Percentiles rank a stretch among this genome's conserved stretches.
These are phyloP conservation scores for Pyrrhia umbra DNA, from an alignment of 2,888 invertebrate genomes.

Conservation along the genomic window DNA sequence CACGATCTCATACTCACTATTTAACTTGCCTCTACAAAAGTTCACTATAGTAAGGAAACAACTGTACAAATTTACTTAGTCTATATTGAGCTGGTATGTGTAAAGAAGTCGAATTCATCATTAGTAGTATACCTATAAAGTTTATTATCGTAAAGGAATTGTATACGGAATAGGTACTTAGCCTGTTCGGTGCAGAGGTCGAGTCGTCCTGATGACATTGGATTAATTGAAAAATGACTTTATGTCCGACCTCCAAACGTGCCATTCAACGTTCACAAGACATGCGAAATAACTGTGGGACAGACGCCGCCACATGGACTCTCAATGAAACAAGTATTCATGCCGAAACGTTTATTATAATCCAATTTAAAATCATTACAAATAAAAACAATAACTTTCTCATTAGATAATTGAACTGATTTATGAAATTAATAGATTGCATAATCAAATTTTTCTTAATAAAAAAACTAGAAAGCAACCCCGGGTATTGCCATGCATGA, in stretches of 20 bases:
- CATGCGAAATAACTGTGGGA: slow-evolving; percentile 76
- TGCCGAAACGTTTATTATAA: slow-evolving; percentile 84
- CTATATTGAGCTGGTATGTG: slow-evolving; percentile 61
- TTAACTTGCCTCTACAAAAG: slow-evolving; percentile 59
- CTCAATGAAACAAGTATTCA: slow-evolving; percentile 73
- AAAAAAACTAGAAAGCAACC: slow-evolving; percentile 88
- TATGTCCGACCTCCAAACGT: slow-evolving; percentile 81
- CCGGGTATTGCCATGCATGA: slow-evolving; percentile 88
- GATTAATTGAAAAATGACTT: slow-evolving; percentile 87
- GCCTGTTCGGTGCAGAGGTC: slow-evolving; percentile 77
- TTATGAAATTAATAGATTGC: slow-evolving; percentile 80
- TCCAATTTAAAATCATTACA: slow-evolving; percentile 75
- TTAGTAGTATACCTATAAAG: slow-evolving; percentile 68
- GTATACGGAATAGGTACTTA: slow-evolving; percentile 66
- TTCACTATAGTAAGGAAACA: slow-evolving; percentile 63
- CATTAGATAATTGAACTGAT: slow-evolving; percentile 58
- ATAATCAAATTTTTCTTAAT: slow-evolving; percentile 88
- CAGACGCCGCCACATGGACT: slow-evolving; percentile 58
- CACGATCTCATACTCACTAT: slow-evolving; percentile 33
- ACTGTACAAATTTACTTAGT: slow-evolving; percentile 78
- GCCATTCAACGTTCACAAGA: slow-evolving; percentile 74
- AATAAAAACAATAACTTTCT: slow-evolving; percentile 68
- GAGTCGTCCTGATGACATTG: slow-evolving; percentile 85
- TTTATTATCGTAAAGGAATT: slow-evolving; percentile 65
- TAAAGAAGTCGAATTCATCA: slow-evolving; percentile 63